A percentile compares a stretch with the other conserved stretches of the same genome.
Conservation (phyloP, 2,113 vertebrate genomes). For the Urocolius indicus region DNA sequence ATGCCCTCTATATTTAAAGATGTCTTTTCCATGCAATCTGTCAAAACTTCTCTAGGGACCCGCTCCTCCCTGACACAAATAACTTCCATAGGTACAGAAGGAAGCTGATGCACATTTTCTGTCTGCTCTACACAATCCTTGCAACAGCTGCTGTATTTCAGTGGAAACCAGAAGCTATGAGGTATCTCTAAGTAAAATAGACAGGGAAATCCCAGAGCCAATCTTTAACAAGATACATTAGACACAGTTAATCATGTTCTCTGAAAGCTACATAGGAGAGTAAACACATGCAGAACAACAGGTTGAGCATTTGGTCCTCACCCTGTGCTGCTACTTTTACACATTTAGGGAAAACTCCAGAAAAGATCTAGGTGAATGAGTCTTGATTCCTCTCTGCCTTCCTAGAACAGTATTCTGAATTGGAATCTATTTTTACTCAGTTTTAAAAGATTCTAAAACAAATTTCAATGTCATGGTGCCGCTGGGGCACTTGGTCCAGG, state of each 20-base stretch:
- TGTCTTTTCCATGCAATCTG: not conserved
- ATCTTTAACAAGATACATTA: not conserved
- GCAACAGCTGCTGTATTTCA: not conserved
- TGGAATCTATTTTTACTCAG: not conserved
- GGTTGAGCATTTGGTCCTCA: not conserved
- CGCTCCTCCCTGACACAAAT: not conserved
- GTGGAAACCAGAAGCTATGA: not conserved
- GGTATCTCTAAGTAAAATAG: not conserved
- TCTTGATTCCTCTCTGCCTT: not conserved
- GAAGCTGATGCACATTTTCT: not conserved
- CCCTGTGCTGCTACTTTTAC: not conserved
- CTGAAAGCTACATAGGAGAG: not conserved
- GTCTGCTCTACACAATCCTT: not conserved
- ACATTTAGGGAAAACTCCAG: not conserved
- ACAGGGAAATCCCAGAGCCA: not conserved
- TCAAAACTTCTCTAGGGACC: not conserved
- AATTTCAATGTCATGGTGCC: not conserved
- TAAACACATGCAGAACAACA: not conserved
- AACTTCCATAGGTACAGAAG: not conserved
- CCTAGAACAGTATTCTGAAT: not conserved
- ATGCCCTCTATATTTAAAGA: not conserved
- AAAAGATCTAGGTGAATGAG: not conserved
- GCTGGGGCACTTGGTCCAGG: not conserved
- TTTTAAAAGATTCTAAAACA: not conserved
- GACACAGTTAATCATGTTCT: not conserved